Evolutionary conservation across 2,888 invertebrate species (phyloP).

Genomic region (Sarcophaga carnaria): DNA sequence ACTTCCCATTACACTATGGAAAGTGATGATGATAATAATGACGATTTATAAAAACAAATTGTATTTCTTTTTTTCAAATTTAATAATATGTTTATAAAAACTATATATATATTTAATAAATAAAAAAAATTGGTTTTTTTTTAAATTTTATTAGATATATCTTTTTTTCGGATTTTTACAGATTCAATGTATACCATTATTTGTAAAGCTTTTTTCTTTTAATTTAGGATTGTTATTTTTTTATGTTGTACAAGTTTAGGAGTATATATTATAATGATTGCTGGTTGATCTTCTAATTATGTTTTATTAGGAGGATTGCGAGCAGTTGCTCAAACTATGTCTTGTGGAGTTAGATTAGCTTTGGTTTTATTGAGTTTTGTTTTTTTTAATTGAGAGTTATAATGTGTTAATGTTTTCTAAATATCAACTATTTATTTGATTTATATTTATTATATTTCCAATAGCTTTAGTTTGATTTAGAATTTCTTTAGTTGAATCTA

Average conservation of each 20-base stretch:
- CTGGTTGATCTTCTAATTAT: conserved; percentile 88
- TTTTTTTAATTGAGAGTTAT: conserved; percentile 84
- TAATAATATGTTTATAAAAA: no score
- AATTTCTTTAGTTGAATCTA: conserved; percentile 13
- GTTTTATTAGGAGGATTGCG: conserved; percentile 87
- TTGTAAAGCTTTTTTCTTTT: conserved; percentile 81
- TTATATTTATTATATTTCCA: conserved; percentile 82
- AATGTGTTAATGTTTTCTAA: conserved; percentile 83
- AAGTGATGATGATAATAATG: no score
- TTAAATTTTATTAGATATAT: conserved; percentile 66
- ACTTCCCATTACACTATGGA: no score
- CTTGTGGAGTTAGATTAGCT: conserved; percentile 88
- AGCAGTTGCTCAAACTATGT: conserved; percentile 88
- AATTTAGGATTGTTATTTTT: conserved; percentile 84
- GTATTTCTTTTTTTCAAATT: no score
- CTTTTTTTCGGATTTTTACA: no score
- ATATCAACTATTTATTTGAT: conserved; percentile 83
- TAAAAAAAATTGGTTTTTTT: no score
- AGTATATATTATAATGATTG: conserved; percentile 85
- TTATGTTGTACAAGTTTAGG: conserved; percentile 85
- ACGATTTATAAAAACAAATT: no score
- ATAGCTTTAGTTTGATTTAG: conserved; percentile 82
- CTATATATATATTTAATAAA: no score
- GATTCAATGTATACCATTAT: conserved; percentile 83
- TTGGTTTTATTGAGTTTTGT: conserved; percentile 85